Base-by-base conservation (phyloP, 2,113 vertebrate species). In the Saccopteryx leptura region DNA sequence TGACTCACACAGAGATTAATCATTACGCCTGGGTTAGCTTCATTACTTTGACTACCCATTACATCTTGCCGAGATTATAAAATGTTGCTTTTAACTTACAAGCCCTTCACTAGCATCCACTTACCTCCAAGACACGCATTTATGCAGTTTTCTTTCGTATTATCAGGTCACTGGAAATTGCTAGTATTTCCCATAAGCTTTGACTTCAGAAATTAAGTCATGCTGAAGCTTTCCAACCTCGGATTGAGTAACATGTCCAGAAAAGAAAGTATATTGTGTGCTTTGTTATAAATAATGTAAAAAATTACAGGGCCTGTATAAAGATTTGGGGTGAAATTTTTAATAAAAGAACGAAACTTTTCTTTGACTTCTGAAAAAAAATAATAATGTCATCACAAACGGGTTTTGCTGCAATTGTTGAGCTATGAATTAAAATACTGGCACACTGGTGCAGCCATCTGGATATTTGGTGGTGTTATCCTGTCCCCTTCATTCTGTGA, bases 61-160 rank as follows among this genome's bases (percentile, higher is more conserved):
- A 98, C 96, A 98, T 98, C 98, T 98, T 98, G 96, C 97, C 75
- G 75, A 98, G 97, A 98, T 98, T 98, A 98, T 97, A 98, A 98
- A 98, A 98, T 98, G 98, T 98, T 98, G 96, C 98, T 98, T 98
- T 98, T 98, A 98, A 98, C 93, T 98, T 98, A 98, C 97, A 98
- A 98, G 98, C 94, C 88, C 97, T 94, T 96, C 84, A 63, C 96
- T 96, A 97, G 96, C 97, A 98, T 98, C 97, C 97, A 98, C 95
- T 98, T 95, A 98, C 98, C 97, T 98, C 96, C 75, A 92, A 92
- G 92, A 93, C 72, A 58, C 21, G 78, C 91, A 97, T 97, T 98
- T 97, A 87, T 88, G 76, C 10, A 95, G 63, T 97, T 97, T 96
- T 90, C 90, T 93, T 97, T 97, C 52, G 93, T 96, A 76, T 94